A percentile compares a stretch with the other conserved stretches of the same genome.
Conservation (phyloP, 1,140 invertebrate species). For the Galleria mellonella region DNA sequence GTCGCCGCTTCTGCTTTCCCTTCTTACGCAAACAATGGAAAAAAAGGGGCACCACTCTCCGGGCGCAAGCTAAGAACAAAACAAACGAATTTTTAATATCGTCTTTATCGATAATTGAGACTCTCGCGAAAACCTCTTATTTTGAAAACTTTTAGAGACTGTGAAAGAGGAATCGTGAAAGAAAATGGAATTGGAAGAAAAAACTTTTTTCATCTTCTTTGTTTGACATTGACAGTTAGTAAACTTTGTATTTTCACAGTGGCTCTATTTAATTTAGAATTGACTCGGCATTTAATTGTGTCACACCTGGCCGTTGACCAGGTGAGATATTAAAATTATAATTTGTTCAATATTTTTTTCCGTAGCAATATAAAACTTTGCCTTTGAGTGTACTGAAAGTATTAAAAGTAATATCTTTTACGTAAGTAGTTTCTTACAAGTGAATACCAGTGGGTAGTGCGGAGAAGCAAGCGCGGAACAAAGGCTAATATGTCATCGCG, state of each 20-base stretch:
- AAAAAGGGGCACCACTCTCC: conserved; percentile 62
- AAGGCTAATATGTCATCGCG: conserved; percentile 70
- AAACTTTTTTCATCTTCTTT: conserved; percentile 75
- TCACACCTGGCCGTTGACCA: conserved; percentile 47
- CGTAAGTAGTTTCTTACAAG: conserved; percentile 25
- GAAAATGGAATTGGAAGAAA: conserved; percentile 69
- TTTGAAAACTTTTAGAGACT: conserved; percentile 72
- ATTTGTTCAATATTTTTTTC: too few relatives aligned
- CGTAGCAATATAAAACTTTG: too few relatives aligned
- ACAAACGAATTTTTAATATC: conserved; percentile 75
- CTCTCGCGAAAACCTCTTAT: conserved; percentile 71
- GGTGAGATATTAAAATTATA: conserved; percentile 40
- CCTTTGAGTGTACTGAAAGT: not conserved
- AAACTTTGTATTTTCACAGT: conserved; percentile 68
- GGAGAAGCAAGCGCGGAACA: conserved; percentile 34
- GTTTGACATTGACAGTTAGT: conserved; percentile 72
- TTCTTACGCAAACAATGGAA: conserved; percentile 68
- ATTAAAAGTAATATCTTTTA: conserved; percentile 1
- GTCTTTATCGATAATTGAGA: conserved; percentile 74
- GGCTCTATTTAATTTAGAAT: conserved; percentile 71
- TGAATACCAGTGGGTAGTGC: conserved; percentile 23
- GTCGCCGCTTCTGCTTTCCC: conserved; percentile 54
- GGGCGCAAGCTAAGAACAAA: conserved; percentile 67
- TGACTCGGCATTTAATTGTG: conserved; percentile 58
- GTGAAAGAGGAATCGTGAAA: conserved; percentile 67